Evolutionary conservation across 2,113 vertebrate species (phyloP).

Genomic region (Marmota monax): DNA sequence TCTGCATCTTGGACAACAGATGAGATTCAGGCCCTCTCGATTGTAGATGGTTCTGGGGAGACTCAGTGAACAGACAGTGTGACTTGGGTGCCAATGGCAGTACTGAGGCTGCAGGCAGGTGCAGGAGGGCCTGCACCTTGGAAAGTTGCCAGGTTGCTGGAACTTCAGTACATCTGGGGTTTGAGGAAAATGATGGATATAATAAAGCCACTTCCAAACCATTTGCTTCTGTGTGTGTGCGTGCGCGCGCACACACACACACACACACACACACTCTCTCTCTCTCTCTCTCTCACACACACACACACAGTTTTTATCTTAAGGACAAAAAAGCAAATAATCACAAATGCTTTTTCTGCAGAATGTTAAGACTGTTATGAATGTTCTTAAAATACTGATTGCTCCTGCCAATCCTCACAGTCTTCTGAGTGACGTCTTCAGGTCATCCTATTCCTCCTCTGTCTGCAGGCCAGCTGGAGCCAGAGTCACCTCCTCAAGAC

Average conservation of each 20-base stretch:
- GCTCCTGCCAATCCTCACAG: rapidly evolving
- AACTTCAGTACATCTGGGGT: background rate
- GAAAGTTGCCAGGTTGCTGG: background rate
- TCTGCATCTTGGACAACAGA: background rate
- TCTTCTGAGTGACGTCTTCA: background rate
- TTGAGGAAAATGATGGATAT: background rate
- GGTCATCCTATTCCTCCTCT: background rate
- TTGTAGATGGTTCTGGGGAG: slow-evolving; percentile 64
- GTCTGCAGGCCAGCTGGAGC: background rate
- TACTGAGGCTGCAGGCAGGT: background rate
- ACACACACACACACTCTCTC: too few species aligned
- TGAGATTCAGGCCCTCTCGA: background rate
- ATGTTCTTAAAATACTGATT: background rate
- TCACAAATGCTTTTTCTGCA: background rate
- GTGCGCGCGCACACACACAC: too few species aligned
- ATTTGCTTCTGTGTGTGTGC: background rate
- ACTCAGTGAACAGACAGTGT: background rate
- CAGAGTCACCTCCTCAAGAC: background rate
- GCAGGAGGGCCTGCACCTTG: background rate
- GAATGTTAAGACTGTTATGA: background rate
- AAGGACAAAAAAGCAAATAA: background rate
- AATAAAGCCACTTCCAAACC: background rate
- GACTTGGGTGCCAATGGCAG: background rate
- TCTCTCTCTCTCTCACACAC: background rate
- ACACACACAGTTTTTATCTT: background rate